These are phyloP conservation scores for Neosilurus mollespiculum DNA, from an alignment of 2,797 vertebrate species.

Conservation along the genomic window DNA sequence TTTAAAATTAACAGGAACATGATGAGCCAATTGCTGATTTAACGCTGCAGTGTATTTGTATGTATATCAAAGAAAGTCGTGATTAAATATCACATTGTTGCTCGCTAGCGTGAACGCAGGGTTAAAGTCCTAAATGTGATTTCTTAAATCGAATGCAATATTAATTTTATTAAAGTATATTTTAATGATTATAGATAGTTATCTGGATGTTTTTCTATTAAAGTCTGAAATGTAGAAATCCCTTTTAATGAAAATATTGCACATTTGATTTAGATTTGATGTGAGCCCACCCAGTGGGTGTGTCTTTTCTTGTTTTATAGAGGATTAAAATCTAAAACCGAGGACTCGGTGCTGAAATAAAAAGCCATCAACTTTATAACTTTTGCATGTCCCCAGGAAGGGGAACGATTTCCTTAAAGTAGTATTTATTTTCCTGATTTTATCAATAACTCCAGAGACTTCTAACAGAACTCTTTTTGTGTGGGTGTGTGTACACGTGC, in stretches of 20 bases:
- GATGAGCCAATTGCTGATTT: background rate
- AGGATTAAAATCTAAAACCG: conserved; percentile 30
- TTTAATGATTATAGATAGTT: conserved; percentile 54
- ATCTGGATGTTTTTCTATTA: conserved; percentile 43
- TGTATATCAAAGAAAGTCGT: too few species aligned
- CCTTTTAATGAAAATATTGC: conserved; percentile 53
- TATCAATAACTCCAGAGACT: background rate
- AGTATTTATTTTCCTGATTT: conserved; percentile 33
- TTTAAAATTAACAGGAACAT: background rate
- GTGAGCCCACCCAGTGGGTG: conserved; percentile 42
- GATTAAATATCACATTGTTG: background rate
- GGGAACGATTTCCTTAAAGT: conserved; percentile 8
- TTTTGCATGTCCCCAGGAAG: conserved; percentile 38
- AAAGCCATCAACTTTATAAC: conserved; percentile 40
- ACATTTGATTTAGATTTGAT: conserved; percentile 52
- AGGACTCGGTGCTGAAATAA: conserved; percentile 51
- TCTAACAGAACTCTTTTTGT: conserved; percentile 25
- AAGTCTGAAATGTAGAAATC: conserved; percentile 28
- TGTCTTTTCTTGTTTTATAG: conserved; percentile 18
- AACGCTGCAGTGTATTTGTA: too few species aligned
- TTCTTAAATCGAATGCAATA: conserved; percentile 31
- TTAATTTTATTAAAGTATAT: conserved; percentile 47
- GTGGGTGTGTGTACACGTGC: conserved; percentile 26
- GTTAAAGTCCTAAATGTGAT: conserved; percentile 39
- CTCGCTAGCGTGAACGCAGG: background rate